These are phyloP conservation scores for Oenanthe oenanthe DNA, from an alignment of 2,113 vertebrate species.

Conservation along the genomic window DNA sequence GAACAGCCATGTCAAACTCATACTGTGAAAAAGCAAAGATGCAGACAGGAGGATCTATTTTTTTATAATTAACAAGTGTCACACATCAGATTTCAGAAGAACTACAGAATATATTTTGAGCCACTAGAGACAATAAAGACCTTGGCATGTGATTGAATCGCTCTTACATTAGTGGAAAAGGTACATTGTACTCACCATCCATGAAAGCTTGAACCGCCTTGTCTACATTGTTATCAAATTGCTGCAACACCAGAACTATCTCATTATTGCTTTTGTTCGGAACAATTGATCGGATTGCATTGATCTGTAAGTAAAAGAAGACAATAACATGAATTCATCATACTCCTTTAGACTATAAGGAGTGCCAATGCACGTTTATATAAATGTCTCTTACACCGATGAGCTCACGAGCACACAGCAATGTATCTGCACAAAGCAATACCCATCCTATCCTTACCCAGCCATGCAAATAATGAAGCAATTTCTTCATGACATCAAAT, in stretches of 20 bases:
- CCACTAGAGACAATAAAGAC: not conserved
- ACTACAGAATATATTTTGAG: not conserved
- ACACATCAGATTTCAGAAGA: not conserved
- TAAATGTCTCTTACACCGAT: not conserved
- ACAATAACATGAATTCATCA: not conserved
- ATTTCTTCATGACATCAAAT: not conserved
- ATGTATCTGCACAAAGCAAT: not conserved
- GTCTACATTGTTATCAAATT: conserved; percentile 82
- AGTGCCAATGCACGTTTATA: not conserved
- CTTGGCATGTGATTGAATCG: not conserved
- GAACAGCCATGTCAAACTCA: not conserved
- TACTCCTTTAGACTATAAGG: not conserved
- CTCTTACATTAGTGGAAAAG: not conserved
- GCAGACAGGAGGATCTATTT: not conserved
- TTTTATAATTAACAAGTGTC: not conserved
- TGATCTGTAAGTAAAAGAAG: conserved; percentile 70
- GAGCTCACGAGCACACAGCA: not conserved
- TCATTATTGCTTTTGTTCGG: conserved; percentile 84
- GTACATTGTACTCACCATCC: conserved; percentile 73
- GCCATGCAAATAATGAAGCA: not conserved
- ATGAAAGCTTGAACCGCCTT: conserved; percentile 84
- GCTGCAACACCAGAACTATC: conserved; percentile 82
- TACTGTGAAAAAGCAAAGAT: not conserved
- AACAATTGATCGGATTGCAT: conserved; percentile 78
- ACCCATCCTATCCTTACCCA: not conserved